Percentiles rank a stretch among this genome's conserved stretches.
These are phyloP conservation scores for Spatulosminthurus flaviceps DNA, from an alignment of 2,888 invertebrate species.

Conservation along the genomic window DNA sequence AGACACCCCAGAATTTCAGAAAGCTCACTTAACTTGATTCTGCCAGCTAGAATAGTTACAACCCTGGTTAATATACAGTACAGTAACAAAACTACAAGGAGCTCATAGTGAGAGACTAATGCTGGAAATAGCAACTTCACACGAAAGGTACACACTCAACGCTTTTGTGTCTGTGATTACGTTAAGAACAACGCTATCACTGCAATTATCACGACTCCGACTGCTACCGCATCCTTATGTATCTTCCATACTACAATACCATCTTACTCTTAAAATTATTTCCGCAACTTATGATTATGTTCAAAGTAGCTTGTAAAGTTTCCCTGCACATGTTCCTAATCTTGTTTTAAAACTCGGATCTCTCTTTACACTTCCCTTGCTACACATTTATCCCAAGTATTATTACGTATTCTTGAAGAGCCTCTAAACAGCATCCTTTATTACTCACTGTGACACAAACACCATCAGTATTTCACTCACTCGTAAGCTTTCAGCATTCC, in stretches of 20 bases:
- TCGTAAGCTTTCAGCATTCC: background rate
- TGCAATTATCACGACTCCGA: background rate
- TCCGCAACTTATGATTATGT: background rate
- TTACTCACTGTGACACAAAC: background rate
- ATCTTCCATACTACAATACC: no score
- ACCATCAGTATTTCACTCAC: background rate
- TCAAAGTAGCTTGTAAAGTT: background rate
- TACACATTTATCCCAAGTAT: background rate
- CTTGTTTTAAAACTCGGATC: background rate
- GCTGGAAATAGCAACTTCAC: background rate
- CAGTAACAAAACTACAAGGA: background rate
- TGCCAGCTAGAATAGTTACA: background rate
- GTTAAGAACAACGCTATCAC: slow-evolving; percentile 6
- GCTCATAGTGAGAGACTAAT: background rate
- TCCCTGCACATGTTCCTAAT: background rate
- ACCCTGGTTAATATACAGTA: no score
- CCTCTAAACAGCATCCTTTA: background rate
- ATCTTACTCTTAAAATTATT: background rate
- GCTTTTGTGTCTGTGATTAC: background rate
- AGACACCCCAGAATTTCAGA: background rate
- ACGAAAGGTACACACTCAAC: background rate
- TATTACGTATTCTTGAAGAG: background rate
- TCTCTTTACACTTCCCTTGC: background rate
- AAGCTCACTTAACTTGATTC: slow-evolving; percentile 4
- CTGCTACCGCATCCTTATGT: background rate